These are phyloP conservation scores for Luehdorfia chinensis DNA, from an alignment of 1,140 invertebrate species.

Conservation along the genomic window DNA sequence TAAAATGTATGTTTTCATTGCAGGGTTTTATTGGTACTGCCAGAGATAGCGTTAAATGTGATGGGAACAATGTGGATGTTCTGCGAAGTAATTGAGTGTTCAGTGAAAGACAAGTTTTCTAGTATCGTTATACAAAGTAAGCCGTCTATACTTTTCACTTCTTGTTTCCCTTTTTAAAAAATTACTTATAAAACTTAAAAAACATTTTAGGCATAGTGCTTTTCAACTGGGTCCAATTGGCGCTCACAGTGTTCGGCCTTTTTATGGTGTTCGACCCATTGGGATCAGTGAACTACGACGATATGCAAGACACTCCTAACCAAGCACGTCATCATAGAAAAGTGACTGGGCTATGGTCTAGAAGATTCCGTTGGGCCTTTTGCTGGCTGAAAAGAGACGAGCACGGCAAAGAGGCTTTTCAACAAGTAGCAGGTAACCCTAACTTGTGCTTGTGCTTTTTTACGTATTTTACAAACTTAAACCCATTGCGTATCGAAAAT, in stretches of 20 bases:
- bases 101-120: constrained; percentile 82
- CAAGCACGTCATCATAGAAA: constrained; percentile 80
- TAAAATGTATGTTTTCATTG: too few relatives aligned
- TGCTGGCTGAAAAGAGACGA: constrained; percentile 90
- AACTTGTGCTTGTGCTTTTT: too few relatives aligned
- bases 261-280: constrained; percentile 89
- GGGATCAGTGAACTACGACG: constrained; percentile 81
- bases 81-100: constrained; percentile 82
- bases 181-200: not conserved
- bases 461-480: too few relatives aligned
- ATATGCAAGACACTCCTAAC: constrained; percentile 78
- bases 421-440: constrained; percentile 89
- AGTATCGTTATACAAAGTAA: constrained; percentile 84
- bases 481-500: too few relatives aligned
- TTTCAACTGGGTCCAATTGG: constrained; percentile 88
- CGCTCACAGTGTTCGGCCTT: constrained; percentile 85
- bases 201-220: constrained; percentile 82
- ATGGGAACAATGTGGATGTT: constrained; percentile 91
- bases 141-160: constrained; percentile 15
- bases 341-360: constrained; percentile 82
- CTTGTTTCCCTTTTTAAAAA: not conserved
- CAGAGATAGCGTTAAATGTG: constrained; percentile 87
- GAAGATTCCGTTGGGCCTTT: constrained; percentile 85
- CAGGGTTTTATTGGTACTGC: constrained; percentile 84
- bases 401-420: constrained; percentile 88